phyloP scores from a whole-genome alignment of 2,797 vertebrate genomes.

The Nannoperca obscura region DNA sequence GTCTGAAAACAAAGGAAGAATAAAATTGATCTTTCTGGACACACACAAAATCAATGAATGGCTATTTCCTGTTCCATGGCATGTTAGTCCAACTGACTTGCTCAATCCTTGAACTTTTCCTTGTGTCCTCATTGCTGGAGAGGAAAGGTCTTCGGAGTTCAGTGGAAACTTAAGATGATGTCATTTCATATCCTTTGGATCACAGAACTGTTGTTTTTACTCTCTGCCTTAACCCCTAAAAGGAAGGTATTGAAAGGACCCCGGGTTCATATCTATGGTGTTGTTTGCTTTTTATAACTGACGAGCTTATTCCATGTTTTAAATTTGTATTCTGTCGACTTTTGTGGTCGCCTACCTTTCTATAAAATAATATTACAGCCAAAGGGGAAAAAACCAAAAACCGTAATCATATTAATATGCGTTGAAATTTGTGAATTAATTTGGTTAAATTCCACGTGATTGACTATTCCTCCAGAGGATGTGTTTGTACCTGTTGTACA shows the following conservation, averaged over 20 bases:
- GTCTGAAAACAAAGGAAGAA: conserved; percentile 90
- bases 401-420: conserved; percentile 12
- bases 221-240: conserved; percentile 34
- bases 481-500: conserved; percentile 83
- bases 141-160: conserved; percentile 80
- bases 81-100: conserved; percentile 85
- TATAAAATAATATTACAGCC: conserved; percentile 3
- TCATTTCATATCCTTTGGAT: conserved; percentile 64
- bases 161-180: conserved; percentile 78
- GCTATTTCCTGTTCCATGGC: conserved; percentile 88
- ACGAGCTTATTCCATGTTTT: conserved; percentile 15
- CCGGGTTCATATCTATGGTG: conserved; percentile 11
- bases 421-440: conserved; percentile 30
- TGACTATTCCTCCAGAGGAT: conserved; percentile 80
- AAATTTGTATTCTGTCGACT: conserved; percentile 13
- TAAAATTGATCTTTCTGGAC: conserved; percentile 90
- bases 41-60: conserved; percentile 89
- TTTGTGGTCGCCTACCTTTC: conserved; percentile 2
- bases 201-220: conserved; percentile 53
- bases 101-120: conserved; percentile 84
- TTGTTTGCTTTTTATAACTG: background rate
- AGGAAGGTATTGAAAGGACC: conserved; percentile 37
- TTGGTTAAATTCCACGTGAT: conserved; percentile 54
- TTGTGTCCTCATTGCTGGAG: conserved; percentile 66
- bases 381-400: conserved; percentile 17